These are phyloP conservation scores for Drosophila pseudotalamancana DNA, from an alignment of 2,888 invertebrate genomes.

Conservation along the genomic window DNA sequence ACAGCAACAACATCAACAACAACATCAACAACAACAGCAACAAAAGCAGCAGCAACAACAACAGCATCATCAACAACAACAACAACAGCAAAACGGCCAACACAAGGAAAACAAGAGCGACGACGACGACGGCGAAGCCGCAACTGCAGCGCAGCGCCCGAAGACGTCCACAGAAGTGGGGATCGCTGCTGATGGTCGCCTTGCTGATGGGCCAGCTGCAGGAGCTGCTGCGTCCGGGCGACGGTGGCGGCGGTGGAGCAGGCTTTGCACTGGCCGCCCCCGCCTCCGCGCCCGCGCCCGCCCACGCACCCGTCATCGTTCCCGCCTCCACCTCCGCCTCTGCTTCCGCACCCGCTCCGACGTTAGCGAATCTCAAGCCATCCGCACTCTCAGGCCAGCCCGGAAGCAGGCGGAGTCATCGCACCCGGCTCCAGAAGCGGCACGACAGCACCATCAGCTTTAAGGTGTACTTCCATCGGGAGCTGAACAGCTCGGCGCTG, in stretches of 20 bases:
- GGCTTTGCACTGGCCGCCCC: conserved; percentile 23
- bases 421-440: conserved; percentile 50
- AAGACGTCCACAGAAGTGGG: conserved; percentile 29
- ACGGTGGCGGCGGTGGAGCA: conserved; percentile 1
- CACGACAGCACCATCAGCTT: conserved; percentile 23
- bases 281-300: background rate
- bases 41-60: conserved; percentile 32
- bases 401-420: background rate
- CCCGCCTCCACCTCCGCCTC: no score
- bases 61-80: conserved; percentile 43
- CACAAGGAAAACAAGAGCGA: conserved; percentile 34
- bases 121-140: conserved; percentile 40
- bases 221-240: conserved; percentile 29
- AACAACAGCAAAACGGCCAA: conserved; percentile 77
- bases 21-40: conserved; percentile 33
- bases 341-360: background rate
- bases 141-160: conserved; percentile 32
- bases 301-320: no score
- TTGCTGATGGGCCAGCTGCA: conserved; percentile 56
- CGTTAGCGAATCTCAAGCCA: background rate
- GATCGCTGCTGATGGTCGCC: conserved; percentile 42
- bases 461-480: conserved; percentile 44
- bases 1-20: conserved; percentile 27
- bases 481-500: conserved; percentile 38
- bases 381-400: background rate